These are phyloP conservation scores for Idris sp. DNA, from an alignment of 1,140 invertebrate genomes.

Conservation along the genomic window DNA sequence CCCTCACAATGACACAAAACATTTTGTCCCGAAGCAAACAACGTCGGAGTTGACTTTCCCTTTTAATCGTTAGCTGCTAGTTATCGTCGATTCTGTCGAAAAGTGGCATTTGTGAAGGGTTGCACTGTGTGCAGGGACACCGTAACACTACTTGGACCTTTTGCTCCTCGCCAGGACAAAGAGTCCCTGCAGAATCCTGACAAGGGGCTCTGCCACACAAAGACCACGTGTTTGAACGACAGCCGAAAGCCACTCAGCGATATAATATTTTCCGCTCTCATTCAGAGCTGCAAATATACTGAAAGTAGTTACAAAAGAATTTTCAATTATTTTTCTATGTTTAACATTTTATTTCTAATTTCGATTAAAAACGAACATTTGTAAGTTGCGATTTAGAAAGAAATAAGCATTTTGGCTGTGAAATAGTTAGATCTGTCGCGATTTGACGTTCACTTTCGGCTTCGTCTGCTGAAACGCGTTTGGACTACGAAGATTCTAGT, in stretches of 20 bases:
- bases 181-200: conserved; percentile 39
- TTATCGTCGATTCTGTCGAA: conserved; percentile 44
- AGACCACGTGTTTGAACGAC: conserved; percentile 40
- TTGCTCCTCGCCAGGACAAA: conserved; percentile 42
- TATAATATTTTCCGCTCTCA: conserved; percentile 36
- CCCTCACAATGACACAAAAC: conserved; percentile 22
- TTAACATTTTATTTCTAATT: no score
- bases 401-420: no score
- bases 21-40: conserved; percentile 25
- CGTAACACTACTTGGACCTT: conserved; percentile 43
- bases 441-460: conserved; percentile 50
- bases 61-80: conserved; percentile 38
- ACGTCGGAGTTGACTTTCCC: conserved; percentile 30
- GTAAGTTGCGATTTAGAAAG: no score
- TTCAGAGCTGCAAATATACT: no score
- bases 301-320: no score
- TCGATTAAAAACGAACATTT: no score
- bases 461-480: conserved; percentile 39
- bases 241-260: conserved; percentile 38
- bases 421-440: no score
- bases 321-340: no score
- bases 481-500: conserved; percentile 47
- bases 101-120: conserved; percentile 40
- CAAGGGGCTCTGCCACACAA: conserved; percentile 40
- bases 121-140: conserved; percentile 1